Conservation (phyloP, 1,140 invertebrate species). For the Melanaphis sacchari region DNA sequence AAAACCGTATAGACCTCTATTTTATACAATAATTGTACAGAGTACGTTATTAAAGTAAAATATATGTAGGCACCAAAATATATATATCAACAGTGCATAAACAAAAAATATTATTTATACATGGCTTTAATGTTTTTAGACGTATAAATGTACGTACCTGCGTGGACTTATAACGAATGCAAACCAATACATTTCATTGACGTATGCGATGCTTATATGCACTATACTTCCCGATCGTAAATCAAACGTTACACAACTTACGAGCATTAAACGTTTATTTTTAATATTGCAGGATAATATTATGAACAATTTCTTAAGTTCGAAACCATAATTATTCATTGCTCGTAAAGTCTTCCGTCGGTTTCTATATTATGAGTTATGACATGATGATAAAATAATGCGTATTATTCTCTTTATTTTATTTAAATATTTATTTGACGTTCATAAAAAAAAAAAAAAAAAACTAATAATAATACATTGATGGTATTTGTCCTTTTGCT, state of each 20-base stretch:
- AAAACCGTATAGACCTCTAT: background rate
- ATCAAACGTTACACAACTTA: slow-evolving; percentile 9
- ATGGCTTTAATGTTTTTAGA: background rate
- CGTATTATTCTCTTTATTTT: background rate
- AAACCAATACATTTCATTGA: background rate
- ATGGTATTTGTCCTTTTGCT: background rate
- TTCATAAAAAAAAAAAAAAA: background rate
- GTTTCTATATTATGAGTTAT: slow-evolving; percentile 10
- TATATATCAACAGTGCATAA: background rate
- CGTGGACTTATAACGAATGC: background rate
- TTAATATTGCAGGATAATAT: background rate
- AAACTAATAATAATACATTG: no score
- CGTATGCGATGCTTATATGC: background rate
- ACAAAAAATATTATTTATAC: background rate
- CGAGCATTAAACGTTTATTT: background rate
- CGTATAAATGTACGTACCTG: background rate
- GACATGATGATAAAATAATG: background rate
- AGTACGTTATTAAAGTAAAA: background rate
- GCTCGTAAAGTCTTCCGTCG: background rate
- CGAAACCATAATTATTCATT: background rate
- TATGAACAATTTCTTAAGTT: background rate
- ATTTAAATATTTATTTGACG: background rate
- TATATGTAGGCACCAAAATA: background rate
- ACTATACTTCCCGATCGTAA: slow-evolving; percentile 10
- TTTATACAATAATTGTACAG: background rate